Percentiles rank a stretch among this genome's conserved stretches.
These are phyloP conservation scores for Heliconius erato DNA, from an alignment of 2,888 invertebrate species.

Conservation along the genomic window DNA sequence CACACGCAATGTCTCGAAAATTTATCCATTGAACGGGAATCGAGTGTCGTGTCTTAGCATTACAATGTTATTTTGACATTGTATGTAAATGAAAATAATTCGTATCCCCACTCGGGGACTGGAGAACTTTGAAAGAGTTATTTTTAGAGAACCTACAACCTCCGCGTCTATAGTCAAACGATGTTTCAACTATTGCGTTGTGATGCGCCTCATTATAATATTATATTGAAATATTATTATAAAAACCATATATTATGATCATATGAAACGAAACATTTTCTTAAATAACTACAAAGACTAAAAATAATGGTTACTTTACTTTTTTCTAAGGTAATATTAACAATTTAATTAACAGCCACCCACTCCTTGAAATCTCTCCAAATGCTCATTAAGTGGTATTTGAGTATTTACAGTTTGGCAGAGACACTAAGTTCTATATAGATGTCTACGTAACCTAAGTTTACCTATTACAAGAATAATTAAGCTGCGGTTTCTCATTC, in stretches of 20 bases:
- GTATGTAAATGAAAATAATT: no score
- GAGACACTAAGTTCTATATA: neutral
- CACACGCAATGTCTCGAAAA: no score
- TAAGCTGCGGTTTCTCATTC: neutral
- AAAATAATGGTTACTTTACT: neutral
- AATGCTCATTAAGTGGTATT: slow-evolving; percentile 14
- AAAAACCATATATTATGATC: neutral
- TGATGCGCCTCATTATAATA: neutral
- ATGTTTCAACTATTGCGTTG: neutral
- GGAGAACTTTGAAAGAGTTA: no score
- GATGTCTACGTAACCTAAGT: neutral
- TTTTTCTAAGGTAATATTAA: neutral
- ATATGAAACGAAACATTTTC: neutral
- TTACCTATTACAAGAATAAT: slow-evolving; percentile 26
- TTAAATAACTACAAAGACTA: neutral
- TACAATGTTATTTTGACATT: no score
- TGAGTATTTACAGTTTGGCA: slow-evolving; percentile 18
- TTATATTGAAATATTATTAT: no score
- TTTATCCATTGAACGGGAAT: no score
- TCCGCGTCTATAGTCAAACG: no score
- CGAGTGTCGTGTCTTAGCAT: no score
- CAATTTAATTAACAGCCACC: neutral
- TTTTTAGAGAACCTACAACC: no score
- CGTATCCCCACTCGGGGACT: no score
- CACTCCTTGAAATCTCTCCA: neutral